Base-by-base conservation (phyloP, 23 tunicate genomes). In the Styela plicata region DNA sequence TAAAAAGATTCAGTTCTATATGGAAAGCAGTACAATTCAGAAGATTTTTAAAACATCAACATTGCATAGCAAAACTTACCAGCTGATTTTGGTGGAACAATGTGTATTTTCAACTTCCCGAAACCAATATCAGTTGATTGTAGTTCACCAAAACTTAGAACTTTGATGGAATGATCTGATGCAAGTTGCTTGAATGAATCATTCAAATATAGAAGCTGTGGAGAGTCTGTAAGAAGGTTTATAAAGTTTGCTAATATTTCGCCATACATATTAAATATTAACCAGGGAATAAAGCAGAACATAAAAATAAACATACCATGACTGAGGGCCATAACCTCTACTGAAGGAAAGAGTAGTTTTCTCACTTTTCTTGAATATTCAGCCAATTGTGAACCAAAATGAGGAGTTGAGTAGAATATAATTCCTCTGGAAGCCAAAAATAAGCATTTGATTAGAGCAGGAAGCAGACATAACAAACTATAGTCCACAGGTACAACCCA, bases 11-110 rank as follows among this genome's bases (percentile, higher is more conserved):
- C n/a, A n/a, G n/a, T n/a, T n/a, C n/a, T n/a, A n/a, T n/a, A n/a
- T n/a, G n/a, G n/a, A n/a, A n/a, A n/a, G n/a, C n/a, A n/a, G n/a
- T n/a, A n/a, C n/a, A n/a, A n/a, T n/a, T n/a, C n/a, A n/a, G n/a
- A n/a, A n/a, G n/a, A n/a, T n/a, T n/a, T n/a, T n/a, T n/a, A n/a
- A n/a, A n/a, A n/a, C n/a, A n/a, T n/a, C n/a, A n/a, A n/a, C n/a
- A n/a, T n/a, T n/a, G n/a, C n/a, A n/a, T n/a, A n/a, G n/a, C n/a
- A n/a, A 1, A 73, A 62, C 82, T 10, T 34, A 91, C 97, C 90
- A 61, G 97, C 97, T 13, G 97, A 87, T 33, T 85, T 82, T 16
- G 88, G 97, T 33, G 91, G 91, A 2, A 91, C 97, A 63, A 91
- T 78, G 32, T 87, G 86, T 33, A 91, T 77, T 26, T 76, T 86